Evolutionary conservation across 2,113 vertebrate species (phyloP).

Genomic region (Brachirus orientalis): DNA sequence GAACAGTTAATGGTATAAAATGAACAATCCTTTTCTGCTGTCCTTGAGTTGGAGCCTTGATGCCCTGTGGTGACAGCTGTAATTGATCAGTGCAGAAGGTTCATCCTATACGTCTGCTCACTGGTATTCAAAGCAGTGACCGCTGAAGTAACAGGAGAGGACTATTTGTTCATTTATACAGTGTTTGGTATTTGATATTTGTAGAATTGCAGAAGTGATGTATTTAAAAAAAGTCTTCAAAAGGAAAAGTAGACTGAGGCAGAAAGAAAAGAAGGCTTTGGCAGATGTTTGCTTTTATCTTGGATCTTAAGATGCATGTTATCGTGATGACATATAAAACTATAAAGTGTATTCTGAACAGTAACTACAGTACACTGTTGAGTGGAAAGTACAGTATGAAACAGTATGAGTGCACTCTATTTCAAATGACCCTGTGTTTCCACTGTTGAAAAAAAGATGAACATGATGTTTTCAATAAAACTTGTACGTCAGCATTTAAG

Average conservation of each 20-base stretch:
- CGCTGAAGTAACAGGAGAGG: background rate
- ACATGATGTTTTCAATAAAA: background rate
- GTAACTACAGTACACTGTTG: constrained; percentile 5
- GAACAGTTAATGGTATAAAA: too few species aligned
- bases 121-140: constrained; percentile 2
- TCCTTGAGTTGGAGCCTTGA: background rate
- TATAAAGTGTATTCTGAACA: constrained; percentile 4
- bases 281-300: background rate
- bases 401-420: background rate
- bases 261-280: too few species aligned
- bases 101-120: background rate
- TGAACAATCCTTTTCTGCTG: background rate
- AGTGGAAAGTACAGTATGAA: constrained; percentile 20
- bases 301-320: background rate
- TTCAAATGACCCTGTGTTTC: constrained; percentile 1
- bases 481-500: background rate
- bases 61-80: background rate
- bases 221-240: background rate
- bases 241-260: background rate
- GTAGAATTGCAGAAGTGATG: background rate
- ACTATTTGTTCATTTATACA: too few species aligned
- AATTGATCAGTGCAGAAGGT: constrained; percentile 2
- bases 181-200: too few species aligned
- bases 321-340: background rate
- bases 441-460: background rate